A percentile compares a stretch with the other conserved stretches of the same genome.
Evolutionary conservation across 2,888 invertebrate genomes (phyloP).

Genomic region (Horisme vitalbata): DNA sequence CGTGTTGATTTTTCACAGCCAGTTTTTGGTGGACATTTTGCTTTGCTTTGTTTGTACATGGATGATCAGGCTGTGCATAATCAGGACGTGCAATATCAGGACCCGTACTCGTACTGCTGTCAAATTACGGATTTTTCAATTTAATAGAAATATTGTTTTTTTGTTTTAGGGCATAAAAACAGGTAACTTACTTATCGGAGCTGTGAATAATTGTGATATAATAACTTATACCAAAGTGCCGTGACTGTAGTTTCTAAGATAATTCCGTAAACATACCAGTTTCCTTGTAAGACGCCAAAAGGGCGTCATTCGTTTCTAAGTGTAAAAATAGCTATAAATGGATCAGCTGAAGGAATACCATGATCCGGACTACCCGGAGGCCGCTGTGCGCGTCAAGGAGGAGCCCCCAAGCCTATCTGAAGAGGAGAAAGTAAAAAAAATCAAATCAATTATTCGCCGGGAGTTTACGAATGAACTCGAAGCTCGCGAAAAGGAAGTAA

Average conservation of each 20-base stretch:
- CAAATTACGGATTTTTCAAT: constrained; percentile 57
- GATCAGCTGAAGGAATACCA: constrained; percentile 78
- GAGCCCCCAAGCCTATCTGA: constrained; percentile 49
- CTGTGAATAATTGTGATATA: constrained; percentile 53
- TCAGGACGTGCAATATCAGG: no score
- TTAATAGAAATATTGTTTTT: constrained; percentile 44
- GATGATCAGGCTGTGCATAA: no score
- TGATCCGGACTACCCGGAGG: constrained; percentile 83
- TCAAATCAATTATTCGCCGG: constrained; percentile 85
- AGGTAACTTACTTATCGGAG: constrained; percentile 42
- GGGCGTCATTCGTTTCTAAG: constrained; percentile 56
- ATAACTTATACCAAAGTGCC: constrained; percentile 44
- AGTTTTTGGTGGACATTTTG: no score
- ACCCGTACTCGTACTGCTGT: no score
- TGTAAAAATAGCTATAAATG: constrained; percentile 56
- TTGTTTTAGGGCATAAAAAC: constrained; percentile 35
- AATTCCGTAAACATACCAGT: constrained; percentile 38
- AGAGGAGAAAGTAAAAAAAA: constrained; percentile 74
- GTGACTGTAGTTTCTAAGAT: constrained; percentile 25
- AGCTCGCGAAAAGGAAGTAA: constrained; percentile 87
- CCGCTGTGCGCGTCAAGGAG: constrained; percentile 47
- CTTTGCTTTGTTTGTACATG: no score
- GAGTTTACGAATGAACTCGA: constrained; percentile 89
- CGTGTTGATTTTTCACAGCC: no score
- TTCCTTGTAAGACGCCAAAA: constrained; percentile 42